phyloP scores from a whole-genome alignment of 2,888 invertebrate species.

The Polydesmus complanatus region DNA sequence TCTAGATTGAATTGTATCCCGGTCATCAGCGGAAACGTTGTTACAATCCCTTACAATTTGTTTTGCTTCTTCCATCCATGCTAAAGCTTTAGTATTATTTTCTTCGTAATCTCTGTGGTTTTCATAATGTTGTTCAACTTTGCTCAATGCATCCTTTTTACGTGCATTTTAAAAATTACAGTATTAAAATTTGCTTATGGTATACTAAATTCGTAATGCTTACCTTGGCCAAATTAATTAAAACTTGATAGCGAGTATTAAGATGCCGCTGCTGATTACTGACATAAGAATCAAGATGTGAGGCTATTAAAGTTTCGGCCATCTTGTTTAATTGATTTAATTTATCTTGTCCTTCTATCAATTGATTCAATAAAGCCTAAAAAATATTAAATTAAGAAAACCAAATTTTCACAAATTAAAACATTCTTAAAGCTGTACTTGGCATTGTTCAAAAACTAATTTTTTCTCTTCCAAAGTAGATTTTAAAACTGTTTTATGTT shows the following conservation, averaged over 20 bases:
- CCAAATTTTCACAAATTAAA: background rate
- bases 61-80: conserved; percentile 77
- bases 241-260: conserved; percentile 66
- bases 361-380: conserved; percentile 11
- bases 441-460: conserved; percentile 40
- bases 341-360: conserved; percentile 55
- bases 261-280: conserved; percentile 72
- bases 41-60: conserved; percentile 65
- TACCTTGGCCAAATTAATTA: conserved; percentile 23
- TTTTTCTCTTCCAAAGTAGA: conserved; percentile 68
- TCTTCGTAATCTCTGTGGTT: conserved; percentile 69
- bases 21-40: conserved; percentile 57
- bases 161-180: conserved; percentile 28
- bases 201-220: too few species aligned
- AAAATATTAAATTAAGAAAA: conserved; percentile 5
- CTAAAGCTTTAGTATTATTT: conserved; percentile 57
- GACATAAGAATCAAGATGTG: conserved; percentile 73
- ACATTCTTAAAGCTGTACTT: conserved; percentile 16
- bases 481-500: conserved; percentile 68
- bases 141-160: conserved; percentile 76
- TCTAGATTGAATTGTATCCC: conserved; percentile 66
- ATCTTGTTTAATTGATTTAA: conserved; percentile 64
- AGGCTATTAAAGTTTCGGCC: conserved; percentile 58
- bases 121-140: conserved; percentile 73
- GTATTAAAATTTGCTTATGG: background rate